These are phyloP conservation scores for Isoperla grammatica DNA, from an alignment of 2,888 invertebrate species.

Conservation along the genomic window DNA sequence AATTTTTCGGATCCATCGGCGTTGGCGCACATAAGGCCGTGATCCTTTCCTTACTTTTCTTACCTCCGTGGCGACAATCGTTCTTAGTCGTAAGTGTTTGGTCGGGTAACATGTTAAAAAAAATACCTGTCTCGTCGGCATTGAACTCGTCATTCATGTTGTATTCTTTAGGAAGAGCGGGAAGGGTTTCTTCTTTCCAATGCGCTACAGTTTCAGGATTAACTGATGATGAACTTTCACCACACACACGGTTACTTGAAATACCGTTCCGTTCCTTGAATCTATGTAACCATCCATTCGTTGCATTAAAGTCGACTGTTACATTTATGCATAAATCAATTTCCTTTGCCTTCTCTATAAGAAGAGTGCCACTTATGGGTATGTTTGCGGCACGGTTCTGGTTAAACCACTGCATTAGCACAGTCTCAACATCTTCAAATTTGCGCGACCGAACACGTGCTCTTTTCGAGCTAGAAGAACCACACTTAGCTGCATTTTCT, in stretches of 20 bases:
- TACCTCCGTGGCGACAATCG: slow-evolving; percentile 35
- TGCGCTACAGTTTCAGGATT: too few species aligned
- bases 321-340: slow-evolving; percentile 24
- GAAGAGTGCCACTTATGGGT: slow-evolving; percentile 29
- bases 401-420: slow-evolving; percentile 1
- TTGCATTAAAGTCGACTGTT: slow-evolving; percentile 25
- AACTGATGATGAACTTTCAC: slow-evolving; percentile 18
- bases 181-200: too few species aligned
- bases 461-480: background rate
- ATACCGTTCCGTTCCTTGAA: slow-evolving; percentile 32
- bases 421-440: background rate
- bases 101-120: slow-evolving; percentile 35
- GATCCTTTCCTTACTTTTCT: slow-evolving; percentile 34
- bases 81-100: slow-evolving; percentile 28
- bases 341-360: too few species aligned
- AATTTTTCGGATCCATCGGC: slow-evolving; percentile 16
- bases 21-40: slow-evolving; percentile 34
- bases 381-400: slow-evolving; percentile 21
- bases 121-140: slow-evolving; percentile 34
- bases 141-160: slow-evolving; percentile 6
- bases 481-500: background rate
- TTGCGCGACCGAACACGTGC: background rate
- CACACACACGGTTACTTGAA: too few species aligned
- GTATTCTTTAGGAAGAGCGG: too few species aligned
- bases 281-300: slow-evolving; percentile 29